Percentiles rank a stretch among this genome's conserved stretches.
Conservation (phyloP, 2,888 invertebrate genomes). For the Conistra vaccinii region DNA sequence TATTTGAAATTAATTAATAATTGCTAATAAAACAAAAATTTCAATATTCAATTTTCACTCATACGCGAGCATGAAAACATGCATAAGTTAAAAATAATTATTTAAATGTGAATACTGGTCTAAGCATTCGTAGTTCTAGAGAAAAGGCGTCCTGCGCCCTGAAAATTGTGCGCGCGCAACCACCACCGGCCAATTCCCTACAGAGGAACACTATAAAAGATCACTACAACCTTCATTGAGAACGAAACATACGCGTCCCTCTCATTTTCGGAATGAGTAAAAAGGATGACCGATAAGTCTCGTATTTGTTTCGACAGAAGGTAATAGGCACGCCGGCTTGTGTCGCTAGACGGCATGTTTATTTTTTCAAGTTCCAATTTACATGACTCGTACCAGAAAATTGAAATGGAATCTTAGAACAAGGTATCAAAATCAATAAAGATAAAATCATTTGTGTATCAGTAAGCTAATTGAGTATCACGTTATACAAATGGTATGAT, state of each 20-base stretch:
- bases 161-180: conserved; percentile 87
- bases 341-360: conserved; percentile 48
- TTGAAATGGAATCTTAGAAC: conserved; percentile 39
- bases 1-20: neutral
- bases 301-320: conserved; percentile 26
- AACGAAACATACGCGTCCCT: conserved; percentile 67
- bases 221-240: conserved; percentile 69
- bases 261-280: conserved; percentile 49
- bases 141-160: conserved; percentile 87
- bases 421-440: conserved; percentile 23
- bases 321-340: conserved; percentile 45
- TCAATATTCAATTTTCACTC: neutral
- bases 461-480: conserved; percentile 16
- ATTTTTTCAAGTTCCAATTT: conserved; percentile 56
- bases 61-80: neutral
- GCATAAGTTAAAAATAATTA: neutral
- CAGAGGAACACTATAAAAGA: conserved; percentile 70
- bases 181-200: conserved; percentile 76
- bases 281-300: conserved; percentile 31
- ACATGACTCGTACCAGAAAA: conserved; percentile 35
- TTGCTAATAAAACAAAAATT: neutral
- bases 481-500: conserved; percentile 33
- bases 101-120: conserved; percentile 70
- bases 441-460: conserved; percentile 32
- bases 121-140: conserved; percentile 80